These are phyloP conservation scores for Alca torda DNA, from an alignment of 2,797 vertebrate genomes.

Conservation along the genomic window DNA sequence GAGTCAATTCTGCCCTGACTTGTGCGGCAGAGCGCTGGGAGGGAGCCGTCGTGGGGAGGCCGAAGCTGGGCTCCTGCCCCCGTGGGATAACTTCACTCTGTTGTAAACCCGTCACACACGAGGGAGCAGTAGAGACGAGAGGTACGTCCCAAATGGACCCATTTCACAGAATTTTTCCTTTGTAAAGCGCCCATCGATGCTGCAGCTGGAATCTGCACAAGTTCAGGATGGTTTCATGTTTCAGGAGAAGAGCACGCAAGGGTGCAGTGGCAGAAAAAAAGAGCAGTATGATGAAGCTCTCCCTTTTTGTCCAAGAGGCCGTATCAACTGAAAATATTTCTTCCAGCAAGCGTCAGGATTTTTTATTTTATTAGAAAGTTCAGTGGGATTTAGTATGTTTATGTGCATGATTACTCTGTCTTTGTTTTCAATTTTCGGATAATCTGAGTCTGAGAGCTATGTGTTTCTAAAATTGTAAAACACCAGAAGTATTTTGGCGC, in stretches of 20 bases:
- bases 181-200: not conserved
- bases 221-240: not conserved
- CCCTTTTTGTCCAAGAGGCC: not conserved
- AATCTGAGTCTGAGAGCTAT: not conserved
- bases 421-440: not conserved
- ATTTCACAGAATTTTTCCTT: conserved; percentile 14
- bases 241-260: not conserved
- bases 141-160: not conserved
- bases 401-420: not conserved
- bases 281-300: not conserved
- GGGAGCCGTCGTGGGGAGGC: accelerated
- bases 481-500: not conserved
- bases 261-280: not conserved
- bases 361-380: conserved; percentile 8
- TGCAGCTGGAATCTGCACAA: conserved; percentile 6
- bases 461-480: not conserved
- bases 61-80: not conserved
- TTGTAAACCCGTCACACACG: not conserved
- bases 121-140: not conserved
- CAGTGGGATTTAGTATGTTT: not conserved
- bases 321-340: not conserved
- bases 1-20: not conserved
- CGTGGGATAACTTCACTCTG: not conserved
- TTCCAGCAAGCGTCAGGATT: not conserved
- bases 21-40: not conserved